Evolutionary conservation across 2,797 vertebrate genomes (phyloP).

Genomic region (Perodicticus potto): DNA sequence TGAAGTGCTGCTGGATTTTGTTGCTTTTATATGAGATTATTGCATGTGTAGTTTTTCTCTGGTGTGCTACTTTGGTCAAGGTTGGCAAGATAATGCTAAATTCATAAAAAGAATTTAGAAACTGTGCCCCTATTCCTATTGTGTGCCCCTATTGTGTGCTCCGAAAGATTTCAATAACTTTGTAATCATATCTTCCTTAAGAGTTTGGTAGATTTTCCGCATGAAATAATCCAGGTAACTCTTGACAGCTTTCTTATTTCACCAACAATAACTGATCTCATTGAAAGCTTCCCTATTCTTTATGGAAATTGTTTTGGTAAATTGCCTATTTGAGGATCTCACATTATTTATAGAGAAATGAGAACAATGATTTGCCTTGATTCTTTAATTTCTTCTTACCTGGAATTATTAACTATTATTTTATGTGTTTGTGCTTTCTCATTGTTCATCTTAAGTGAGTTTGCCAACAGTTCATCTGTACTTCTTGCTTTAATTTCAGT

Average conservation of each 20-base stretch:
- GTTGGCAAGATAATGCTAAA: not conserved
- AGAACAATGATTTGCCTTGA: not conserved
- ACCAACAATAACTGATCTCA: not conserved
- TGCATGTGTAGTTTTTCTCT: not conserved
- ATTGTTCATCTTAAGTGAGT: not conserved
- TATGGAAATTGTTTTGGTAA: not conserved
- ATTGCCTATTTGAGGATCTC: not conserved
- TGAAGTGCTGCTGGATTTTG: not conserved
- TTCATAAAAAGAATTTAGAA: not conserved
- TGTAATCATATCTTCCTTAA: not conserved
- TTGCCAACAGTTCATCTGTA: not conserved
- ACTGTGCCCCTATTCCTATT: not conserved
- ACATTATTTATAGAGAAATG: not conserved
- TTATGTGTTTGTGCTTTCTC: not conserved
- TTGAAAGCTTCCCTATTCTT: not conserved
- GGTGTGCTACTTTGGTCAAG: not conserved
- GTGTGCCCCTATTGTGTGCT: not conserved
- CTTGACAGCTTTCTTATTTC: not conserved
- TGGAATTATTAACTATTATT: not conserved
- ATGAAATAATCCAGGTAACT: not conserved
- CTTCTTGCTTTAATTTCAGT: not conserved
- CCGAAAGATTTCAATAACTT: not conserved
- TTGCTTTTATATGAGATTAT: not conserved
- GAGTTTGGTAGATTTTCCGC: not conserved
- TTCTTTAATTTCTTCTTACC: not conserved